These are phyloP conservation scores for Knipowitschia caucasica DNA, from an alignment of 2,797 vertebrate species.

Conservation along the genomic window DNA sequence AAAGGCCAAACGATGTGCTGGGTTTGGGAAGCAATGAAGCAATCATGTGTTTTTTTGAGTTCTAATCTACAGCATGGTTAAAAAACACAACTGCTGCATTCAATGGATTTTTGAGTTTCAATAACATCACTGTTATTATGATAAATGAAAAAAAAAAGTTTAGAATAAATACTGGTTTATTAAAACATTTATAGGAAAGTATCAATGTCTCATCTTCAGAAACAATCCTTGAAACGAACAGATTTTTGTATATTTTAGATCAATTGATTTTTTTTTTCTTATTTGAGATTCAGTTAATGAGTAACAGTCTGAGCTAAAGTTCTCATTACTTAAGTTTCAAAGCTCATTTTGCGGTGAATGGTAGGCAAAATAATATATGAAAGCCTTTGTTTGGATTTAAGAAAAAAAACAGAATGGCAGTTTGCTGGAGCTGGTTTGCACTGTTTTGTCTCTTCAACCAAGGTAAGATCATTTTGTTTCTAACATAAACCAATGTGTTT, in stretches of 20 bases:
- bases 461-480: too few species aligned
- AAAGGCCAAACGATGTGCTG: neutral
- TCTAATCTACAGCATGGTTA: conserved; percentile 27
- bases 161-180: conserved; percentile 4
- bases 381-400: conserved; percentile 9
- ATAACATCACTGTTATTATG: neutral
- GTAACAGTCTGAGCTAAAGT: conserved; percentile 24
- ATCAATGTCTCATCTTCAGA: neutral
- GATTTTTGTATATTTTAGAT: conserved; percentile 8
- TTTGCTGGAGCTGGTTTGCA: conserved; percentile 25
- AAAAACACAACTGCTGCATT: neutral
- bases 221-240: neutral
- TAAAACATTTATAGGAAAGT: neutral
- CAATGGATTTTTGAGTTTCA: neutral
- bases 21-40: conserved; percentile 60
- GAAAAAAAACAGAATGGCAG: conserved; percentile 42
- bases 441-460: conserved; percentile 44
- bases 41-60: conserved; percentile 48
- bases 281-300: conserved; percentile 56
- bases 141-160: neutral
- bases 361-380: neutral
- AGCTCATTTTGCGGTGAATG: conserved; percentile 26
- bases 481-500: too few species aligned
- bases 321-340: conserved; percentile 10
- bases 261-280: conserved; percentile 43